A percentile compares a stretch with the other conserved stretches of the same genome.
Evolutionary conservation across 92 coral and sea anemone species (phyloP).

Genomic region (Siderastrea radians): DNA sequence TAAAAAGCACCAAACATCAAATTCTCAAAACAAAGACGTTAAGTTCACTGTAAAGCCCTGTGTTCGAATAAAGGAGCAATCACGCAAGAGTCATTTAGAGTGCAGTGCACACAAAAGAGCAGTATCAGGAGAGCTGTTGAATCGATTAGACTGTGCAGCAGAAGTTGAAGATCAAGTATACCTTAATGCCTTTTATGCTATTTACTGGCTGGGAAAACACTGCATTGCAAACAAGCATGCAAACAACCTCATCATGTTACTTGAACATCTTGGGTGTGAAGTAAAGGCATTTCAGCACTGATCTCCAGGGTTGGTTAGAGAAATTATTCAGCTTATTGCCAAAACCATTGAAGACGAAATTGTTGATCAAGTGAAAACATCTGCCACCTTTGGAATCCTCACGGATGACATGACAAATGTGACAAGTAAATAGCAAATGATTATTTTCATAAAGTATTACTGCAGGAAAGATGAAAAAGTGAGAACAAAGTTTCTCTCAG

Average conservation of each 20-base stretch:
- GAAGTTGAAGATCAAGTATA: constrained; percentile 65
- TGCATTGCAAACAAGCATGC: constrained; percentile 70
- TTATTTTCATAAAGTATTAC: constrained; percentile 56
- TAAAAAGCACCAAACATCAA: constrained; percentile 71
- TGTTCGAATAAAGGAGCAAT: constrained; percentile 73
- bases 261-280: constrained; percentile 69
- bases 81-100: constrained; percentile 66
- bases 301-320: constrained; percentile 60
- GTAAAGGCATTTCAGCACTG: constrained; percentile 72
- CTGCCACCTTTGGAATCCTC: constrained; percentile 46
- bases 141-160: constrained; percentile 65
- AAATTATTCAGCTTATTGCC: constrained; percentile 61
- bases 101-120: constrained; percentile 72
- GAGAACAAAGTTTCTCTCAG: constrained; percentile 63
- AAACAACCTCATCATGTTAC: constrained; percentile 71
- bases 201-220: constrained; percentile 71
- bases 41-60: constrained; percentile 68
- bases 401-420: constrained; percentile 64
- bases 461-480: constrained; percentile 65
- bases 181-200: constrained; percentile 68
- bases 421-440: constrained; percentile 61
- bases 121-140: constrained; percentile 67
- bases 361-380: constrained; percentile 58
- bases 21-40: constrained; percentile 68
- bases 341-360: constrained; percentile 53